These are phyloP conservation scores for Acleris sparsana DNA, from an alignment of 2,888 invertebrate genomes.

Conservation along the genomic window DNA sequence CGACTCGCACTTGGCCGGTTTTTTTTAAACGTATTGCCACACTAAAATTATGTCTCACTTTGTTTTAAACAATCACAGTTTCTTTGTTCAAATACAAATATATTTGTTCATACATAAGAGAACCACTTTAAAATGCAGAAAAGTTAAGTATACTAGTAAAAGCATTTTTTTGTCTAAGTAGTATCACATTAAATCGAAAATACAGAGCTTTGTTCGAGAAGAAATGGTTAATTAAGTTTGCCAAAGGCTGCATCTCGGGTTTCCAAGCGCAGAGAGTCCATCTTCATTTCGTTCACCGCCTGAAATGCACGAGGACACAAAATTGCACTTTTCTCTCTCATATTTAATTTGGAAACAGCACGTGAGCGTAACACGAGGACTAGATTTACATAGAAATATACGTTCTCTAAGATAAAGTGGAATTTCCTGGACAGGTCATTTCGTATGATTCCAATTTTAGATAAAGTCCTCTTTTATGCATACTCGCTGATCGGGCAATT, in stretches of 20 bases:
- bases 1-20: too few relatives aligned
- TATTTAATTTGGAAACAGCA: constrained; percentile 26
- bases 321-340: constrained; percentile 26
- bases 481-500: constrained; percentile 14
- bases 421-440: constrained; percentile 23
- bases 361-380: neutral
- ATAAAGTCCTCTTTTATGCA: constrained; percentile 25
- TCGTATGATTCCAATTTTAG: constrained; percentile 30
- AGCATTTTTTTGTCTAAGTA: too few relatives aligned
- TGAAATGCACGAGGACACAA: constrained; percentile 14
- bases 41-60: too few relatives aligned
- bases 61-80: too few relatives aligned
- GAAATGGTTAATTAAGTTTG: neutral
- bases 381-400: constrained; percentile 25
- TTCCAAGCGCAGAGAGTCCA: neutral
- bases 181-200: too few relatives aligned
- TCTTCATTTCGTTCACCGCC: neutral
- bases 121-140: too few relatives aligned
- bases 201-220: neutral
- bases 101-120: too few relatives aligned
- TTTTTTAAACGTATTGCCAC: too few relatives aligned
- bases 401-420: constrained; percentile 28
- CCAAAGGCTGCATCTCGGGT: neutral
- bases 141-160: too few relatives aligned
- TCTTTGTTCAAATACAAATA: too few relatives aligned